phyloP scores from a whole-genome alignment of 2,888 invertebrate genomes.

The Corbicula japonica region DNA sequence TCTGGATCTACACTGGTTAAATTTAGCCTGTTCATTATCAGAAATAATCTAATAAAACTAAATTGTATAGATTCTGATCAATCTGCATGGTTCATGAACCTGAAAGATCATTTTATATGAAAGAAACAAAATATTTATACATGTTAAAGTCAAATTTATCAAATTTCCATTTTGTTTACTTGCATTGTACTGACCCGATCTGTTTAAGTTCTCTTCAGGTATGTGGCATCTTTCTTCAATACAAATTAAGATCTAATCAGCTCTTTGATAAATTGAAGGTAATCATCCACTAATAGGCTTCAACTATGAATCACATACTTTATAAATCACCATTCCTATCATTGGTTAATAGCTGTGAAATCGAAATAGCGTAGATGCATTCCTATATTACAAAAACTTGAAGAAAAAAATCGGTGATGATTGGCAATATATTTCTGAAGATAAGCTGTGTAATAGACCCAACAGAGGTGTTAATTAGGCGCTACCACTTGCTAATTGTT shows the following conservation, averaged over 20 bases:
- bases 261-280: constrained; percentile 9
- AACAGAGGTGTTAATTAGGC: constrained; percentile 38
- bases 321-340: constrained; percentile 16
- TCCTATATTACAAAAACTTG: constrained; percentile 17
- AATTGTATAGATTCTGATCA: no score
- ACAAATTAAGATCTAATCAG: constrained; percentile 31
- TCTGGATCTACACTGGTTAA: no score
- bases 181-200: no score
- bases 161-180: no score
- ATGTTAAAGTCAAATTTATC: no score
- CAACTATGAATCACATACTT: constrained; percentile 15
- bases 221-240: constrained; percentile 29
- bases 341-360: constrained; percentile 13
- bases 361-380: constrained; percentile 5
- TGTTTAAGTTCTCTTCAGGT: no score
- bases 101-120: no score
- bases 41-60: no score
- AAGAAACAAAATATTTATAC: no score
- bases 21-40: no score
- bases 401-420: no score
- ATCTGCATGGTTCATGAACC: no score
- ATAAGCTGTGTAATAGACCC: constrained; percentile 12
- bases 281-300: constrained; percentile 21
- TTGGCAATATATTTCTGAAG: constrained; percentile 21
- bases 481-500: constrained; percentile 29